Percentiles rank a stretch among this genome's conserved stretches.
These are phyloP conservation scores for Shargacucullia verbasci DNA, from an alignment of 2,888 invertebrate genomes.

Conservation along the genomic window DNA sequence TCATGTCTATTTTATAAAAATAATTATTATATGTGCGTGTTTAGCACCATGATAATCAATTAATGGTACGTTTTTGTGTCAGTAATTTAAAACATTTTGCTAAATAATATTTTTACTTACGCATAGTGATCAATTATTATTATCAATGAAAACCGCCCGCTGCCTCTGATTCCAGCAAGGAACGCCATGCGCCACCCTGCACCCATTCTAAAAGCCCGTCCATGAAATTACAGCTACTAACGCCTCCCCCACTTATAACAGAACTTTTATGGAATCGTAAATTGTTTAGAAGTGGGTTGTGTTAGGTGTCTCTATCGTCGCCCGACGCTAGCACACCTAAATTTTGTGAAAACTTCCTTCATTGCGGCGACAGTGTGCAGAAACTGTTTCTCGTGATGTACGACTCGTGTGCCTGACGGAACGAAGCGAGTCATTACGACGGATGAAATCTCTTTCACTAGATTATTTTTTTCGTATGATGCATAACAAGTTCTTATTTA, in stretches of 20 bases:
- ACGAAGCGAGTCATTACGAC: constrained; percentile 1
- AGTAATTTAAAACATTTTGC: no score
- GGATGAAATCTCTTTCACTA: constrained; percentile 1
- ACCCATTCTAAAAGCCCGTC: constrained; percentile 57
- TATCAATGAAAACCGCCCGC: constrained; percentile 15
- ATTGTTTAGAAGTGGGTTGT: constrained; percentile 67
- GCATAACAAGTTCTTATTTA: no score
- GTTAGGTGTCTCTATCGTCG: constrained; percentile 56
- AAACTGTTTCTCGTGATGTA: constrained; percentile 38
- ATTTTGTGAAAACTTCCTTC: constrained; percentile 56
- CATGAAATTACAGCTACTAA: constrained; percentile 63
- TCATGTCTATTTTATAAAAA: no score
- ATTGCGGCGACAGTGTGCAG: constrained; percentile 48
- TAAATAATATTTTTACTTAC: no score
- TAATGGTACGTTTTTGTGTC: no score
- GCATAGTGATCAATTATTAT: no score
- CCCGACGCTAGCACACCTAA: constrained; percentile 52
- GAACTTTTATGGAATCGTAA: constrained; percentile 71
- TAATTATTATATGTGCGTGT: no score
- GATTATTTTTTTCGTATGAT: no score
- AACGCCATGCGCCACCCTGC: constrained; percentile 19
- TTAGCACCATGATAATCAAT: no score
- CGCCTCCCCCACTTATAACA: constrained; percentile 64
- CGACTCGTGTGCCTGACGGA: constrained; percentile 9
- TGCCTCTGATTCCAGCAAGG: constrained; percentile 29